Conservation (phyloP, 2,888 invertebrate species). For the Harmothoe impar region DNA sequence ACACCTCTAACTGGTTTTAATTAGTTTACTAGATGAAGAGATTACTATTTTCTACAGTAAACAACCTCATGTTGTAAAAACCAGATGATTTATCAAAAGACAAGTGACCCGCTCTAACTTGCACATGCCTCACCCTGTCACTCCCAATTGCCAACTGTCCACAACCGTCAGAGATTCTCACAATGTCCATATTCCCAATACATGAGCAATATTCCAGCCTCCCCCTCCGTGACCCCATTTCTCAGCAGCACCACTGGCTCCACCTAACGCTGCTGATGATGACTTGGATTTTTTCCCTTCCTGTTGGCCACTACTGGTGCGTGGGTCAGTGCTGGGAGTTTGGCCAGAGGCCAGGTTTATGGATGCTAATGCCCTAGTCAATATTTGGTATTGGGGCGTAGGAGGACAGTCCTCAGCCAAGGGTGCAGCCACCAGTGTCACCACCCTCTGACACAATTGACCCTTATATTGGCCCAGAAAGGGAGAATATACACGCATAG, state of each 20-base stretch:
- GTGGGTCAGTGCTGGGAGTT: conserved; percentile 2
- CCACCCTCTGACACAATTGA: conserved; percentile 38
- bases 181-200: conserved; percentile 8
- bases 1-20: no score
- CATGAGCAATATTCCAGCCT: conserved; percentile 13
- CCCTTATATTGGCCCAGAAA: not conserved
- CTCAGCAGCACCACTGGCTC: not conserved
- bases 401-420: conserved; percentile 21
- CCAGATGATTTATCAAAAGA: no score
- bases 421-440: not conserved
- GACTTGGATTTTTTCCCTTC: not conserved
- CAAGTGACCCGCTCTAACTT: no score
- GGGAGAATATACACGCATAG: no score
- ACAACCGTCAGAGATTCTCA: conserved; percentile 9
- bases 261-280: not conserved
- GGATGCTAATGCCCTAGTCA: conserved; percentile 49
- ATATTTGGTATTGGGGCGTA: conserved; percentile 42
- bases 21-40: no score
- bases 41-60: no score
- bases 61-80: no score
- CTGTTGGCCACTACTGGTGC: not conserved
- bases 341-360: conserved; percentile 47
- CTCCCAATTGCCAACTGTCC: not conserved
- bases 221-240: conserved; percentile 10
- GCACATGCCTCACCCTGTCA: not conserved